Conservation (phyloP, 2,888 invertebrate genomes). For the Dusona sp. region DNA sequence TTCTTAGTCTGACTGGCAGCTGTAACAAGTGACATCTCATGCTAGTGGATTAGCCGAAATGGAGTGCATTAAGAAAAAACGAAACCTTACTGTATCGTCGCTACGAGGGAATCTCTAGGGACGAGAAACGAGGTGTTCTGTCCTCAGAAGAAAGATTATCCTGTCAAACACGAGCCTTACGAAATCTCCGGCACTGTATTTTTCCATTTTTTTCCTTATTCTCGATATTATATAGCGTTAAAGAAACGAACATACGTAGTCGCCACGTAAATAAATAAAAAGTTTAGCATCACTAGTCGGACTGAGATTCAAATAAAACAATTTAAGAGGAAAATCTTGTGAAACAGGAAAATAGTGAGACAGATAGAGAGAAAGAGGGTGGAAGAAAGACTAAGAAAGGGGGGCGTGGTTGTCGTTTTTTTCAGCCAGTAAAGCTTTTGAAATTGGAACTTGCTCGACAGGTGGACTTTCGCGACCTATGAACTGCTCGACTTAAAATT, state of each 20-base stretch:
- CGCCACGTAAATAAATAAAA: slow-evolving; percentile 1
- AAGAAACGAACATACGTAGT: slow-evolving; percentile 18
- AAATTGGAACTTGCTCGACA: slow-evolving; percentile 56
- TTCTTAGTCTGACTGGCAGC: slow-evolving; percentile 52
- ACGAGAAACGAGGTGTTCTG: slow-evolving; percentile 25
- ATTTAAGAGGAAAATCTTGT: slow-evolving; percentile 2
- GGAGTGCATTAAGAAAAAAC: slow-evolving; percentile 35
- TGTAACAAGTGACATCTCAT: slow-evolving; percentile 35
- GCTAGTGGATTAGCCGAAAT: slow-evolving; percentile 25
- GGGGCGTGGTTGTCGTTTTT: not conserved
- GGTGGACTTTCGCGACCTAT: slow-evolving; percentile 51
- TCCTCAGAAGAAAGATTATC: slow-evolving; percentile 45
- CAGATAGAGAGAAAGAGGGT: not conserved
- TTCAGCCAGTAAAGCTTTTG: slow-evolving; percentile 47
- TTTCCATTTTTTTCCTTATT: not conserved
- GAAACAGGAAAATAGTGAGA: not conserved
- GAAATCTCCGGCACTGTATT: not conserved
- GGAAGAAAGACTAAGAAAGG: not conserved
- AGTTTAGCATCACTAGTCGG: not conserved
- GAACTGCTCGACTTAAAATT: slow-evolving; percentile 30
- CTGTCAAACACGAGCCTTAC: slow-evolving; percentile 58
- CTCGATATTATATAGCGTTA: not conserved
- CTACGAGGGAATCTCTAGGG: slow-evolving; percentile 40
- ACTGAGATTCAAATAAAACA: slow-evolving; percentile 44
- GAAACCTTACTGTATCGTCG: slow-evolving; percentile 32